Evolutionary conservation across 2,113 vertebrate genomes (phyloP).

Genomic region (Sisor rabdophorus): DNA sequence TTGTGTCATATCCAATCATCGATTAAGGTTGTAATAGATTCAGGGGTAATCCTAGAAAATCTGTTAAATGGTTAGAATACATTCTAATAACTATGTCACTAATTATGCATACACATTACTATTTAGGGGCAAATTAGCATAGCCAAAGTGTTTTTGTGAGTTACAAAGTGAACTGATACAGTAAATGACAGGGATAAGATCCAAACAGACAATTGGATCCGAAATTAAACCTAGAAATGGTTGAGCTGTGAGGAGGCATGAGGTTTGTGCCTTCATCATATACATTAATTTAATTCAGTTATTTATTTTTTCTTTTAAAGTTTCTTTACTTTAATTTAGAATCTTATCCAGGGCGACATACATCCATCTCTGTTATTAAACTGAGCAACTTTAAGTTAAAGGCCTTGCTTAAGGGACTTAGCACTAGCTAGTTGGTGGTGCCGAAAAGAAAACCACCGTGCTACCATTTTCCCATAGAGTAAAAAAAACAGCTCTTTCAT

Average conservation of each 20-base stretch:
- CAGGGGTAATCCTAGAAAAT: not conserved
- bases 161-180: too few relatives aligned
- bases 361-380: too few relatives aligned
- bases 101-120: not conserved
- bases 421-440: too few relatives aligned
- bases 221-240: not conserved
- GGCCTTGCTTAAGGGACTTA: too few relatives aligned
- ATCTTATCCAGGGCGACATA: too few relatives aligned
- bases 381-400: too few relatives aligned
- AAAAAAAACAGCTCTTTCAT: not conserved
- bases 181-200: not conserved
- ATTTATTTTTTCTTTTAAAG: too few relatives aligned
- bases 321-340: too few relatives aligned
- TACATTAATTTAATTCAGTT: not conserved
- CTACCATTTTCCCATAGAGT: too few relatives aligned
- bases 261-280: not conserved
- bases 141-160: too few relatives aligned
- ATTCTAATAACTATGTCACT: not conserved
- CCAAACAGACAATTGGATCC: not conserved
- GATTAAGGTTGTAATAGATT: not conserved
- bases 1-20: not conserved
- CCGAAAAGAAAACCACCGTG: too few relatives aligned
- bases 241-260: not conserved
- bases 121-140: not conserved
- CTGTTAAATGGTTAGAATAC: not conserved